Percentiles rank a stretch among this genome's conserved stretches.
These are phyloP conservation scores for Mesorhabditis sp. DNA, from an alignment of 2,888 invertebrate genomes.

Conservation along the genomic window DNA sequence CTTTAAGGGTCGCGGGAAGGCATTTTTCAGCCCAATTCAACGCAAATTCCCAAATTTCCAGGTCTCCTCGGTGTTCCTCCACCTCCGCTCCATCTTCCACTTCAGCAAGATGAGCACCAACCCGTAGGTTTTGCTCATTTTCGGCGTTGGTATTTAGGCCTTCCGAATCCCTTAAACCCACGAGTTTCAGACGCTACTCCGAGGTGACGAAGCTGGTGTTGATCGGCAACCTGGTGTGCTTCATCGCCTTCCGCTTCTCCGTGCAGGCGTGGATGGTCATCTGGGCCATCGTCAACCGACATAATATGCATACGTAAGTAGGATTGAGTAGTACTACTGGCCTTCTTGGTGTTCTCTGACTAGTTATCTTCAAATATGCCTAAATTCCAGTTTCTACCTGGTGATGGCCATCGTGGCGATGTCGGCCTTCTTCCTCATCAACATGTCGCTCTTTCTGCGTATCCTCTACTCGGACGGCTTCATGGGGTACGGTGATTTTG, in stretches of 20 bases:
- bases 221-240: slow-evolving; percentile 21
- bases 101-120: slow-evolving; percentile 23
- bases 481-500: slow-evolving; percentile 18
- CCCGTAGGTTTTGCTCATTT: not conserved
- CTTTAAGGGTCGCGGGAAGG: too few species aligned
- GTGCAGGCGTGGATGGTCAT: slow-evolving; percentile 31
- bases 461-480: slow-evolving; percentile 36
- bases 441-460: slow-evolving; percentile 29
- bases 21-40: too few species aligned
- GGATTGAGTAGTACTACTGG: not conserved
- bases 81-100: slow-evolving; percentile 32
- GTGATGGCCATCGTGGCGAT: slow-evolving; percentile 30
- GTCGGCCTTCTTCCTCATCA: slow-evolving; percentile 30
- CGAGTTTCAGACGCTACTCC: not conserved
- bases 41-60: not conserved
- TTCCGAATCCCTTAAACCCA: not conserved
- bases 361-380: not conserved
- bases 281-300: slow-evolving; percentile 33
- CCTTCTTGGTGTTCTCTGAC: not conserved
- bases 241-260: slow-evolving; percentile 35
- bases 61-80: slow-evolving; percentile 34
- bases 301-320: slow-evolving; percentile 33
- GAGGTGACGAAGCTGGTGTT: not conserved
- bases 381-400: slow-evolving; percentile 25
- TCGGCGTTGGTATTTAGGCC: too few species aligned